phyloP scores from a whole-genome alignment of 64 coral and sea anemone species.

The Montipora cactus region DNA sequence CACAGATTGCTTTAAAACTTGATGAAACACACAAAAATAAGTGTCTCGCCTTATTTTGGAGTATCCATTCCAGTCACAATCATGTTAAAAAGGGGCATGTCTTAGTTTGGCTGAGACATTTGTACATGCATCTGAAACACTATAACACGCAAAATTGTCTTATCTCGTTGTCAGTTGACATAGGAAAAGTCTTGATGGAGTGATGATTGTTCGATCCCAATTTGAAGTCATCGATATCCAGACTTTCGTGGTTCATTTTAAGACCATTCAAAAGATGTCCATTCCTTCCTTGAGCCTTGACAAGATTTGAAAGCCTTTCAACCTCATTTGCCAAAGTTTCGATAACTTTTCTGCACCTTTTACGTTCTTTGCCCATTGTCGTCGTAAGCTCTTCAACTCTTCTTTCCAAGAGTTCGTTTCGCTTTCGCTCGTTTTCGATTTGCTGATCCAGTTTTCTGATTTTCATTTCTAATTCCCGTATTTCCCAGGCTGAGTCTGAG shows the following conservation, averaged over 20 bases:
- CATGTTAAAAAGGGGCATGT: too few species aligned
- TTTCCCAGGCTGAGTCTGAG: slow-evolving; percentile 36
- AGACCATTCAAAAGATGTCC: slow-evolving; percentile 31
- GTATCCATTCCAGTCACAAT: too few species aligned
- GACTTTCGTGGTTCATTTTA: slow-evolving; percentile 29
- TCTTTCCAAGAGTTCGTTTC: slow-evolving; percentile 43
- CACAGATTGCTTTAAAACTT: too few species aligned
- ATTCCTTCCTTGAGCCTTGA: slow-evolving; percentile 29
- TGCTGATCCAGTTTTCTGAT: slow-evolving; percentile 25
- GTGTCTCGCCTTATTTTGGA: too few species aligned
- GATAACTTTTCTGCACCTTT: slow-evolving; percentile 50
- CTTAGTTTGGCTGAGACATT: not conserved
- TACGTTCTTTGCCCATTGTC: slow-evolving; percentile 49
- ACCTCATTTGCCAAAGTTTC: slow-evolving; percentile 63
- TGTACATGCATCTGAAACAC: not conserved
- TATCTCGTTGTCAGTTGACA: slow-evolving; percentile 16
- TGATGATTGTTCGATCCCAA: slow-evolving; percentile 26
- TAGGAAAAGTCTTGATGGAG: slow-evolving; percentile 21
- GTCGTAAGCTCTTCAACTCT: slow-evolving; percentile 54
- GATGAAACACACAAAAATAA: too few species aligned
- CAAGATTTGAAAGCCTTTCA: slow-evolving; percentile 68
- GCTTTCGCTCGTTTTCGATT: slow-evolving; percentile 54
- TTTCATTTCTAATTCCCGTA: slow-evolving; percentile 45
- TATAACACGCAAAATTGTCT: slow-evolving; percentile 46
- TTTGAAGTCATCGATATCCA: slow-evolving; percentile 9